Evolutionary conservation across 2,797 vertebrate genomes (phyloP).

Genomic region (Sebastes variabilis): DNA sequence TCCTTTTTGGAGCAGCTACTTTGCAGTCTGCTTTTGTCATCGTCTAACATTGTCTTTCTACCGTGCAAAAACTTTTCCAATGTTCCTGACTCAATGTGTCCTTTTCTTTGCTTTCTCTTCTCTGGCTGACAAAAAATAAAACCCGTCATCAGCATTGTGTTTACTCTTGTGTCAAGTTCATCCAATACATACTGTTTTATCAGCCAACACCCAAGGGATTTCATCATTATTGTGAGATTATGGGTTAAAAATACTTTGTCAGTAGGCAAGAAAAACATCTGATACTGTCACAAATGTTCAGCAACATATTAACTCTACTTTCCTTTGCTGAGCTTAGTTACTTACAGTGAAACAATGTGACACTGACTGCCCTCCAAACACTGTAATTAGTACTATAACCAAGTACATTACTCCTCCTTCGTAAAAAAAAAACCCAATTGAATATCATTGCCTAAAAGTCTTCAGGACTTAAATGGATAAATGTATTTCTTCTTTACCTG

Average conservation of each 20-base stretch:
- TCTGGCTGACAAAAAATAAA: neutral
- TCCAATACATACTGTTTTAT: neutral
- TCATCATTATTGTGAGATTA: neutral
- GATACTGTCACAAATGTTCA: neutral
- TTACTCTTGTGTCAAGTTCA: neutral
- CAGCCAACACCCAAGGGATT: neutral
- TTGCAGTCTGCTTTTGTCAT: neutral
- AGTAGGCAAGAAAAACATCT: neutral
- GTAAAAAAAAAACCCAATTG: too few relatives aligned
- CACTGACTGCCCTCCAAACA: neutral
- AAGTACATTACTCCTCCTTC: neutral
- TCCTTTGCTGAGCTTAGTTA: neutral
- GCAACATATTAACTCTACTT: neutral
- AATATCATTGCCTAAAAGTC: neutral
- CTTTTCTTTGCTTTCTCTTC: neutral
- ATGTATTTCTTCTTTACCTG: slow-evolving; percentile 62
- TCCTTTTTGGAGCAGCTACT: neutral
- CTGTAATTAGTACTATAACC: neutral
- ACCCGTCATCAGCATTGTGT: neutral
- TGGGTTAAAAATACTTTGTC: neutral
- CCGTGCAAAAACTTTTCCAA: neutral
- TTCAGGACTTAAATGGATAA: neutral
- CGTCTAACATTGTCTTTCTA: neutral
- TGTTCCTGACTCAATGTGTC: neutral
- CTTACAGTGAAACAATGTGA: neutral